Percentiles rank a stretch among this genome's conserved stretches.
These are phyloP conservation scores for Candidula unifasciata DNA, from an alignment of 2,888 invertebrate genomes.

Conservation along the genomic window DNA sequence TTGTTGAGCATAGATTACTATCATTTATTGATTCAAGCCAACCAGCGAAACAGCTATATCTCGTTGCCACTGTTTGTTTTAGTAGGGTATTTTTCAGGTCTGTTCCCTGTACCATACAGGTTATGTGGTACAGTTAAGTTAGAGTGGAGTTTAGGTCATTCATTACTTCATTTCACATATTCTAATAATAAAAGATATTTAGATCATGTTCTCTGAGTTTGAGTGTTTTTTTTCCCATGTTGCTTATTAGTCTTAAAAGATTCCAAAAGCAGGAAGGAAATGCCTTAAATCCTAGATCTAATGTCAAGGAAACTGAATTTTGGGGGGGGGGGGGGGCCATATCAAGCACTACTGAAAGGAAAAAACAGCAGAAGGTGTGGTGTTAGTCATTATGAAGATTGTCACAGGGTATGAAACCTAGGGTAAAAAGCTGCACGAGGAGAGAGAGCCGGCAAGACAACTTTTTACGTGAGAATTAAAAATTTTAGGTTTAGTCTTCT, in stretches of 20 bases:
- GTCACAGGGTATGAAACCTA: too few species aligned
- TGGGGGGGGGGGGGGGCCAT: too few species aligned
- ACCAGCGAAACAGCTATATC: conserved; percentile 49
- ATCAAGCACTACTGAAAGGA: too few species aligned
- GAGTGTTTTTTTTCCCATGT: background rate
- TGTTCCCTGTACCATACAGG: conserved; percentile 72
- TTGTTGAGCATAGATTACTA: background rate
- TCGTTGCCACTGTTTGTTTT: conserved; percentile 61
- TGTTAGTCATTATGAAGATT: too few species aligned
- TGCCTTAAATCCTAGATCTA: too few species aligned
- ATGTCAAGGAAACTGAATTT: too few species aligned
- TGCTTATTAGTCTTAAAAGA: background rate
- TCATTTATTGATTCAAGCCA: background rate
- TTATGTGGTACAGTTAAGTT: conserved; percentile 57
- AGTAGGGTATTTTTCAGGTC: conserved; percentile 69
- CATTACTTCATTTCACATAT: conserved; percentile 36
- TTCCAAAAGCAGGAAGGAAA: background rate
- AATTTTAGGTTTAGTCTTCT: too few species aligned
- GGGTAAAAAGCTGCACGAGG: too few species aligned
- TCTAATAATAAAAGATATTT: conserved; percentile 28
- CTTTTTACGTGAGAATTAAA: too few species aligned
- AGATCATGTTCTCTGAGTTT: background rate
- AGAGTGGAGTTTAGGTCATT: conserved; percentile 25
- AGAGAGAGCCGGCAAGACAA: too few species aligned
- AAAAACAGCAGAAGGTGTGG: too few species aligned